Conservation (phyloP, 2,888 invertebrate species). For the Drosophila testacea region DNA sequence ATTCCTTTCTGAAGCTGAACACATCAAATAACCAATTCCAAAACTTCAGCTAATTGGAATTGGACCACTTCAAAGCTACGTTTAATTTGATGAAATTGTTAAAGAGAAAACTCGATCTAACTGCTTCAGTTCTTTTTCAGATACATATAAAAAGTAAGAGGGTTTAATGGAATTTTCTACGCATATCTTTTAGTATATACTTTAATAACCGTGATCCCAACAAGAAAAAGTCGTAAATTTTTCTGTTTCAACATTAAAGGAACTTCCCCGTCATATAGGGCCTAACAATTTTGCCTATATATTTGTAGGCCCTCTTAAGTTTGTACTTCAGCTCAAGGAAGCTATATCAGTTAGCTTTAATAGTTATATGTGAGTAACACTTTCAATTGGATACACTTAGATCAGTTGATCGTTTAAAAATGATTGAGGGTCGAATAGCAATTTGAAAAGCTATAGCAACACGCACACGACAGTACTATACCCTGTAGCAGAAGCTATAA, state of each 20-base stretch:
- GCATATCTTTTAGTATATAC: too few relatives aligned
- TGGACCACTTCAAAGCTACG: background rate
- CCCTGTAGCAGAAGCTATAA: too few relatives aligned
- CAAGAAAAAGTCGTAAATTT: too few relatives aligned
- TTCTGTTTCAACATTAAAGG: too few relatives aligned
- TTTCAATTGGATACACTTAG: background rate
- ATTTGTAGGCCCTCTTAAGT: background rate
- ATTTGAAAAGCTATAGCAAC: too few relatives aligned
- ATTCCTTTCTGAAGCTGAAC: background rate
- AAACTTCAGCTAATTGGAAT: background rate
- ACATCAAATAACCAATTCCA: constrained; percentile 15
- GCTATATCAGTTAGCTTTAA: background rate
- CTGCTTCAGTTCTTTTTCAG: too few relatives aligned
- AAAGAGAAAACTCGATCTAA: too few relatives aligned
- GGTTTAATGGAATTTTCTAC: too few relatives aligned
- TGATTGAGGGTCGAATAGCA: constrained; percentile 15
- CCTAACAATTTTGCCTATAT: too few relatives aligned
- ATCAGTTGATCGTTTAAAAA: constrained; percentile 26
- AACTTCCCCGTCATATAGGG: background rate
- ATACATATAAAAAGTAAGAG: too few relatives aligned
- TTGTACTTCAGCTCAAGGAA: background rate
- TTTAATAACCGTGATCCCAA: too few relatives aligned
- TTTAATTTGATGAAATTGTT: background rate
- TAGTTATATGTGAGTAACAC: background rate
- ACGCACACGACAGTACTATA: too few relatives aligned